phyloP scores from a whole-genome alignment of 2,797 vertebrate genomes.

The Phoeniculus purpureus region DNA sequence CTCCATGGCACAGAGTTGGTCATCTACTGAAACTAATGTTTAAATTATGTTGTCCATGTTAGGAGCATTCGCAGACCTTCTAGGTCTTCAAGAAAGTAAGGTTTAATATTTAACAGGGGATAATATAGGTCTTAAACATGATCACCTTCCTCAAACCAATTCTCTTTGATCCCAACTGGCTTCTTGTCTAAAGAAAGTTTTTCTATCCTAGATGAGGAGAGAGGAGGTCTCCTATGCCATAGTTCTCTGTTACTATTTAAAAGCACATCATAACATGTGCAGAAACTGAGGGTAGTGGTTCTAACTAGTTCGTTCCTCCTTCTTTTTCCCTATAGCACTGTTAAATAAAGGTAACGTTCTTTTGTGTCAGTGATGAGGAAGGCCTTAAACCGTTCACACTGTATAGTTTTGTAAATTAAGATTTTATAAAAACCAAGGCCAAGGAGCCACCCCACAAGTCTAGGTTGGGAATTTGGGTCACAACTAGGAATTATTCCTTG shows the following conservation, averaged over 20 bases:
- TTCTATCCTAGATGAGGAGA: background rate
- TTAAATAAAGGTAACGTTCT: background rate
- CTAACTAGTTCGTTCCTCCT: background rate
- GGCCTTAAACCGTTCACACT: background rate
- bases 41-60: background rate
- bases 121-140: background rate
- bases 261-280: background rate
- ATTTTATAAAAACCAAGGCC: background rate
- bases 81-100: background rate
- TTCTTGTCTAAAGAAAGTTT: background rate
- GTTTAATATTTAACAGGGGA: background rate
- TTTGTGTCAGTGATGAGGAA: background rate
- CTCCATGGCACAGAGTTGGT: background rate
- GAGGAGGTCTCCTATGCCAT: background rate
- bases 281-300: background rate
- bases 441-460: background rate
- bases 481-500: background rate
- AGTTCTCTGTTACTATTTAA: background rate
- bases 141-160: background rate
- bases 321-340: background rate
- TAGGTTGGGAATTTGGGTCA: background rate
- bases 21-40: background rate
- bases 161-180: background rate
- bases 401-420: background rate
- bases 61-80: background rate